Evolutionary conservation across 2,888 invertebrate species (phyloP).

Genomic region (Monochamus alternatus): DNA sequence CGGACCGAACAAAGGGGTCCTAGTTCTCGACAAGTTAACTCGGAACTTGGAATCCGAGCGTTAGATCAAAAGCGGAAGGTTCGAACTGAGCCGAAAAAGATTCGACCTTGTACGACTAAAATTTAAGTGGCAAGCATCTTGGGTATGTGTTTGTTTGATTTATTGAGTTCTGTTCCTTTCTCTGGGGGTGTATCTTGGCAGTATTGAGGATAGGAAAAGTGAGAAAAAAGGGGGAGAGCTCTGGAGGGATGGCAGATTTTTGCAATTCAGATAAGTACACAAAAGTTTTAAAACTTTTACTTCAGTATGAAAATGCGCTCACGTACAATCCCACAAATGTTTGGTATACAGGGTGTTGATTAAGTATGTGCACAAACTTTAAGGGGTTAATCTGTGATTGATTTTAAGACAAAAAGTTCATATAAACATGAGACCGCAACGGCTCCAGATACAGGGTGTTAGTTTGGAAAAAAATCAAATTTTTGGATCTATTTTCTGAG

Average conservation of each 20-base stretch:
- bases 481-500: too few species aligned
- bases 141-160: slow-evolving; percentile 14
- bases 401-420: too few species aligned
- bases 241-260: neutral
- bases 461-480: too few species aligned
- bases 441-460: too few species aligned
- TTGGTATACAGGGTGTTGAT: too few species aligned
- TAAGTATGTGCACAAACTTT: too few species aligned
- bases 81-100: slow-evolving; percentile 7
- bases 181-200: neutral
- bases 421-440: too few species aligned
- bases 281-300: too few species aligned
- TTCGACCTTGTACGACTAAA: slow-evolving; percentile 9
- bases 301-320: too few species aligned
- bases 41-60: slow-evolving; percentile 14
- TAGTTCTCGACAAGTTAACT: slow-evolving; percentile 1
- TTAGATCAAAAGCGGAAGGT: slow-evolving; percentile 15
- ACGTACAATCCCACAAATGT: too few species aligned
- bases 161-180: slow-evolving; percentile 15
- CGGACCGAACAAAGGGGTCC: slow-evolving; percentile 1
- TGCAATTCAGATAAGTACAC: neutral
- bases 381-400: too few species aligned
- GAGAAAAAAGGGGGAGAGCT: neutral
- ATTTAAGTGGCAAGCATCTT: slow-evolving; percentile 16
- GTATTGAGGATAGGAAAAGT: neutral